Percentiles rank a stretch among this genome's conserved stretches.
These are phyloP conservation scores for Pteronura brasiliensis DNA, from an alignment of 2,113 vertebrate species.

Conservation along the genomic window DNA sequence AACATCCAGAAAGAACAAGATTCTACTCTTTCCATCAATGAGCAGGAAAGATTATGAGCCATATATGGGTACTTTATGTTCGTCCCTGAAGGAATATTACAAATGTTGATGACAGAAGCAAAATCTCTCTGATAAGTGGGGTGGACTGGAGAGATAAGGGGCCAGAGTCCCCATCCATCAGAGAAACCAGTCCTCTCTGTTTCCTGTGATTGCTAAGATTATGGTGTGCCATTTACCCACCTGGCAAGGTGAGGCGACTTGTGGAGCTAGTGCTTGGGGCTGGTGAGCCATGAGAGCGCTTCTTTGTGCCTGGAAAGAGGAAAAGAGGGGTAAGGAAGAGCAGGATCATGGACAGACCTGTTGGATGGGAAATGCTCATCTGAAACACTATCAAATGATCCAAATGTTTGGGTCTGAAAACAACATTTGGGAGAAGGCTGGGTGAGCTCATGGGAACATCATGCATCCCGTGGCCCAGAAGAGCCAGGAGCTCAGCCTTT, in stretches of 20 bases:
- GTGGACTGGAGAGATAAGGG: not conserved
- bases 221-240: slow-evolving; percentile 55
- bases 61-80: not conserved
- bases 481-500: not conserved
- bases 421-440: not conserved
- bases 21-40: not conserved
- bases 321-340: slow-evolving; percentile 29
- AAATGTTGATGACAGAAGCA: not conserved
- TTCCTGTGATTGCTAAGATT: not conserved
- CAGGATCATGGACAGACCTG: not conserved
- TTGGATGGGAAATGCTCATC: not conserved
- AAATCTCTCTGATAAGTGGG: not conserved
- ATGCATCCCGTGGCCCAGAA: accelerated
- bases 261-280: slow-evolving; percentile 48
- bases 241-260: slow-evolving; percentile 80
- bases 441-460: not conserved
- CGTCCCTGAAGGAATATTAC: not conserved
- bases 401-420: not conserved
- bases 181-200: not conserved
- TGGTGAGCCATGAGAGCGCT: slow-evolving; percentile 49
- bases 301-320: slow-evolving; percentile 72
- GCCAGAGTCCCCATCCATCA: not conserved
- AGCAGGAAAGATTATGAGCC: not conserved
- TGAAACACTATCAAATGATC: not conserved
- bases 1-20: not conserved